phyloP scores from a whole-genome alignment of 1,140 invertebrate species.

The Zeugodacus cucurbitae region DNA sequence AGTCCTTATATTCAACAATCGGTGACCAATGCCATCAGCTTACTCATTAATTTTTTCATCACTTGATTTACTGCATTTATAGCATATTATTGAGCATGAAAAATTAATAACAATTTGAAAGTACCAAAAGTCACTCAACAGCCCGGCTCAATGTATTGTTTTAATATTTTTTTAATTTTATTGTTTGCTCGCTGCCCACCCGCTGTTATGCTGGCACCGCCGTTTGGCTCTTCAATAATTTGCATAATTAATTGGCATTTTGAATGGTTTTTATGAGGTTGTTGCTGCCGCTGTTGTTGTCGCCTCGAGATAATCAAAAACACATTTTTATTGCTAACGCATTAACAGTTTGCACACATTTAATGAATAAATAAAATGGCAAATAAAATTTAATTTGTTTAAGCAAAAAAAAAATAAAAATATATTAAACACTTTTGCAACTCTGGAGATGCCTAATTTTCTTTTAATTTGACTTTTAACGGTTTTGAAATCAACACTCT shows the following conservation, averaged over 20 bases:
- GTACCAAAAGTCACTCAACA: no score
- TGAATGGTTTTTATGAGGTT: neutral
- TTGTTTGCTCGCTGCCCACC: neutral
- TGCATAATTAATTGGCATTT: slow-evolving; percentile 21
- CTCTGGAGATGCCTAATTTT: neutral
- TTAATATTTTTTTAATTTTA: neutral
- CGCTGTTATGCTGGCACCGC: neutral
- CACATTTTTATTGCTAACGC: neutral
- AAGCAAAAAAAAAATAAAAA: neutral
- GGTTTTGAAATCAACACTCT: neutral
- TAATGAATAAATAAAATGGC: neutral
- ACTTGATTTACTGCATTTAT: no score
- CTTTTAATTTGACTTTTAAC: neutral
- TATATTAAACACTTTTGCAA: neutral
- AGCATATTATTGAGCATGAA: no score
- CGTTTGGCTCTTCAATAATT: neutral
- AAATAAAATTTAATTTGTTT: neutral
- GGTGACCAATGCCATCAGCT: no score
- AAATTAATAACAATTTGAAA: no score
- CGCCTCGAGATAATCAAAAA: neutral
- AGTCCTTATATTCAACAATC: no score
- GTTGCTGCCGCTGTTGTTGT: neutral
- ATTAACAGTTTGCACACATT: neutral
- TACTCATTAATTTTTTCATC: no score
- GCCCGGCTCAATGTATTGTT: neutral